Percentiles rank a stretch among this genome's conserved stretches.
Conservation (phyloP, 2,113 vertebrate species). For the Pteronura brasiliensis region DNA sequence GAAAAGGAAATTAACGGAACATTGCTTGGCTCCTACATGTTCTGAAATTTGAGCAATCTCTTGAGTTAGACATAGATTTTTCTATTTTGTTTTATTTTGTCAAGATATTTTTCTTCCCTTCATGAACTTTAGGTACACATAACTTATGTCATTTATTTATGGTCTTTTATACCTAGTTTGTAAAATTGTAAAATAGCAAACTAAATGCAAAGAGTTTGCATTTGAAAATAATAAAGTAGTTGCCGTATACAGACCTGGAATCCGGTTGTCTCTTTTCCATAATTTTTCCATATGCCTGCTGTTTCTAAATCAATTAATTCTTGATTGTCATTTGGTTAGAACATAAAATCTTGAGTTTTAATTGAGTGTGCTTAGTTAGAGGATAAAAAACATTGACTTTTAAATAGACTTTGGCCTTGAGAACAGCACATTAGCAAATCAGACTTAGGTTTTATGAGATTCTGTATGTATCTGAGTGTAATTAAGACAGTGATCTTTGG, state of each 20-base stretch:
- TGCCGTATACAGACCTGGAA: slow-evolving; percentile 84
- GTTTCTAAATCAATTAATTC: not conserved
- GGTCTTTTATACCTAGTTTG: slow-evolving; percentile 99
- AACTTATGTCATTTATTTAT: slow-evolving; percentile 99
- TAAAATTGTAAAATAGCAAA: slow-evolving; percentile 99
- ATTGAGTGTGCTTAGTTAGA: not conserved
- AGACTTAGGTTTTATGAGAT: not conserved
- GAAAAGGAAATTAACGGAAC: slow-evolving; percentile 84
- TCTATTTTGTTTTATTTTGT: slow-evolving; percentile 90
- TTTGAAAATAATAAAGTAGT: slow-evolving; percentile 98
- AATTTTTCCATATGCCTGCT: not conserved
- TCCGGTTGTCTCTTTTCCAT: slow-evolving; percentile 34
- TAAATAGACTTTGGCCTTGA: not conserved
- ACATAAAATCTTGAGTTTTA: not conserved
- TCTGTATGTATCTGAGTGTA: not conserved
- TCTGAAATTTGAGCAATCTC: slow-evolving; percentile 87
- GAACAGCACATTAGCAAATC: not conserved
- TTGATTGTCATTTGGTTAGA: not conserved
- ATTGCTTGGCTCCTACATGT: slow-evolving; percentile 88
- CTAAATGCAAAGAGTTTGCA: slow-evolving; percentile 93
- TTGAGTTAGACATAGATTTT: slow-evolving; percentile 92
- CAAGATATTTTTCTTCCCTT: slow-evolving; percentile 81
- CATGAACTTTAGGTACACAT: slow-evolving; percentile 96
- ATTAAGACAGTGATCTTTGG: not conserved
- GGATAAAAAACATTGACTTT: not conserved